Evolutionary conservation across 2,888 invertebrate genomes (phyloP), one percentile per base, ranked within the genome.

Genomic region (Bruchidius siliquastri): DNA sequence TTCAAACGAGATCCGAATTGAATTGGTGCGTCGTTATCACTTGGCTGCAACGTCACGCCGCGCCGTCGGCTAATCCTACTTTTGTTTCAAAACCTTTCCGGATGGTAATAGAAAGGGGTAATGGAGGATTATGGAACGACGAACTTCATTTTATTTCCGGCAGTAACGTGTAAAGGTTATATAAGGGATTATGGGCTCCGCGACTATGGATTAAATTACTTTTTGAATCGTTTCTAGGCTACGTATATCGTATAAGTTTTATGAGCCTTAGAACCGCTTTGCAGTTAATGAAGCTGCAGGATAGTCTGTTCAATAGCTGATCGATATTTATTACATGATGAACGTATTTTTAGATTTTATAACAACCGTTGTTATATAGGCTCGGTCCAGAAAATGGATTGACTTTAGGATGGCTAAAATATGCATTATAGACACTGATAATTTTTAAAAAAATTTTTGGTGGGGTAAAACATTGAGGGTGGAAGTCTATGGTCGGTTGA

Each of bases 41-140:
- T 49, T 49, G 18, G 49, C 49, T 49, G 49, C 49, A 49, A 49
- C 30, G n/a, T n/a, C n/a, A n/a, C n/a, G 49, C 18, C 49, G 21
- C 74, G 73, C 73, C 77, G 49, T 71, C 74, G 76, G 74, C 72
- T 77, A 74, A 76, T 76, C 77, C 81, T 81, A 80, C 83, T 83
- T 84, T 83, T 84, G 83, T 83, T 84, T 82, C 82, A 79, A 79
- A 81, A 82, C 82, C 82, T 82, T 80, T 81, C 26, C 77, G 78
- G 79, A 80, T 81, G 81, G 81, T 82, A 83, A 84, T 84, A 82
- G 83, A 83, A 83, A 82, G 26, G 82, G 81, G 81, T 82, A 82
- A 82, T 82, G 80, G 81, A 74, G 75, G 78, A 78, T 78, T 82
- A 82, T 81, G 77, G 71, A 76, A 77, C 77, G 79, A 76, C 76